phyloP scores from a whole-genome alignment of 1,140 invertebrate species.

The Drosophila sp. region DNA sequence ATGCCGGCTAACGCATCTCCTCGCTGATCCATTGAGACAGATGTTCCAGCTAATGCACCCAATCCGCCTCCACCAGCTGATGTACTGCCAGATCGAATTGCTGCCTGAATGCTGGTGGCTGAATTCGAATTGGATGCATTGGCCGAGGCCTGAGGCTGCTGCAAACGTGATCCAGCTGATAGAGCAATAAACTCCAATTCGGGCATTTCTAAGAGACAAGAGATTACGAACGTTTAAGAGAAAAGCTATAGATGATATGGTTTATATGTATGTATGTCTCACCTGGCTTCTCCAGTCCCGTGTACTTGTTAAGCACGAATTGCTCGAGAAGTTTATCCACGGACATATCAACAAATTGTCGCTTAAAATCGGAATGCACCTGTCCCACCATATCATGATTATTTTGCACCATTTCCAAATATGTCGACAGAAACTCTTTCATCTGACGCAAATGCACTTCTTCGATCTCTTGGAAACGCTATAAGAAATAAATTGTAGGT shows the following conservation, averaged over 20 bases:
- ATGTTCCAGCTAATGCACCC: slow-evolving; percentile 2
- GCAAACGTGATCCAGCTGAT: slow-evolving; percentile 60
- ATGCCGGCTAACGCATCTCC: slow-evolving; percentile 60
- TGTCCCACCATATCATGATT: slow-evolving; percentile 95
- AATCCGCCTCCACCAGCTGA: slow-evolving; percentile 45
- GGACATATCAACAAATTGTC: slow-evolving; percentile 94
- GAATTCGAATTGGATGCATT: slow-evolving; percentile 77
- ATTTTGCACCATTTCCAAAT: slow-evolving; percentile 93
- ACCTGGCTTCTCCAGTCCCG: slow-evolving; percentile 95
- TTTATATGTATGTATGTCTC: slow-evolving; percentile 17
- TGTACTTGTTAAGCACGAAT: slow-evolving; percentile 95
- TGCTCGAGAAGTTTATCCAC: slow-evolving; percentile 95
- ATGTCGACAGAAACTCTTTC: slow-evolving; percentile 96
- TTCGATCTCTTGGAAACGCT: slow-evolving; percentile 97
- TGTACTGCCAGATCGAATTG: slow-evolving; percentile 51
- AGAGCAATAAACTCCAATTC: slow-evolving; percentile 71
- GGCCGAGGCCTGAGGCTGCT: slow-evolving; percentile 57
- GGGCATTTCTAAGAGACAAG: slow-evolving; percentile 63
- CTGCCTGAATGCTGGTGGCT: slow-evolving; percentile 72
- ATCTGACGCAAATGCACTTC: slow-evolving; percentile 96
- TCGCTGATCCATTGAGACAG: slow-evolving; percentile 72
- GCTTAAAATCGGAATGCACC: slow-evolving; percentile 94
- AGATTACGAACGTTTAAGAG: neutral
- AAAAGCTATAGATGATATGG: neutral
- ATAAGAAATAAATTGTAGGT: slow-evolving; percentile 73